phyloP scores from a whole-genome alignment of 2,797 vertebrate genomes.

The Leuciscus waleckii region DNA sequence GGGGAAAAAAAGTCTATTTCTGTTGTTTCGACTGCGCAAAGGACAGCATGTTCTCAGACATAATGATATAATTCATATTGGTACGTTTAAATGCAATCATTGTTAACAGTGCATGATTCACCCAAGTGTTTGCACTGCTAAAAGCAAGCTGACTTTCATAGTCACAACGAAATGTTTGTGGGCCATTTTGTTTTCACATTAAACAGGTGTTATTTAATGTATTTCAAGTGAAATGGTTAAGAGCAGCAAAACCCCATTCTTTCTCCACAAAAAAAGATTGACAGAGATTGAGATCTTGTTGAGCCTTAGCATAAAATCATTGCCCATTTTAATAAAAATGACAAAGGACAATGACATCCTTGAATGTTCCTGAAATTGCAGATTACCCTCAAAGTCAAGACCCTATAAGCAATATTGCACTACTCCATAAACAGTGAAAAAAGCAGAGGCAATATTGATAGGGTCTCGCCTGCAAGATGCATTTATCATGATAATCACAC shows the following conservation, averaged over 20 bases:
- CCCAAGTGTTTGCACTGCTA: slow-evolving; percentile 4
- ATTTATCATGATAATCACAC: slow-evolving; percentile 10
- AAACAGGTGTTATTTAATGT: slow-evolving; percentile 4
- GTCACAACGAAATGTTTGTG: slow-evolving; percentile 1
- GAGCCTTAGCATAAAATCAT: slow-evolving; percentile 11
- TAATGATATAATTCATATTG: slow-evolving; percentile 9
- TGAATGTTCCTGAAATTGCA: slow-evolving; percentile 54
- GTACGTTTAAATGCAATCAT: not conserved
- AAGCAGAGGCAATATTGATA: slow-evolving; percentile 98
- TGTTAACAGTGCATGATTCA: not conserved
- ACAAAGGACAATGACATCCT: not conserved
- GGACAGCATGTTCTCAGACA: not conserved
- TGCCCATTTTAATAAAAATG: slow-evolving; percentile 3
- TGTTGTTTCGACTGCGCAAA: not conserved
- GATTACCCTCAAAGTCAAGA: slow-evolving; percentile 86
- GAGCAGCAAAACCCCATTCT: not conserved
- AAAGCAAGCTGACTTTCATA: not conserved
- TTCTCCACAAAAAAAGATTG: not conserved
- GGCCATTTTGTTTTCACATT: not conserved
- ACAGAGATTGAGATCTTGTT: slow-evolving; percentile 1
- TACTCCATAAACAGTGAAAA: slow-evolving; percentile 85
- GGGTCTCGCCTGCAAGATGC: slow-evolving; percentile 87
- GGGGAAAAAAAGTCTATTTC: not conserved
- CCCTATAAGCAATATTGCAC: slow-evolving; percentile 99
- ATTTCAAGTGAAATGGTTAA: not conserved